Conservation (phyloP, 2,888 invertebrate species). For the Eremobia ochroleuca region DNA sequence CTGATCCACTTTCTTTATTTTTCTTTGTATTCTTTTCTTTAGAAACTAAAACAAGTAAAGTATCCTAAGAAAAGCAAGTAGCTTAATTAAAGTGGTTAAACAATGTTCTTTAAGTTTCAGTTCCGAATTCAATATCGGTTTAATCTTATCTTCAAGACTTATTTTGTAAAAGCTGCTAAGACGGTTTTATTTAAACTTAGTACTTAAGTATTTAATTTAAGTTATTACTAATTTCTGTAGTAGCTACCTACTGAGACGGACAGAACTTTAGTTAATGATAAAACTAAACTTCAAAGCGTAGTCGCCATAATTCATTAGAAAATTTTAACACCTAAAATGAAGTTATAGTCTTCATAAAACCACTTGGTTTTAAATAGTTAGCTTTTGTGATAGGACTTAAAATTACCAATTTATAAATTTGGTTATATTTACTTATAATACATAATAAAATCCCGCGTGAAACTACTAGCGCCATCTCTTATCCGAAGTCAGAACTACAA, state of each 20-base stretch:
- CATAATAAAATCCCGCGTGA: not conserved
- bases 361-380: not conserved
- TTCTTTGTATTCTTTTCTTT: constrained; percentile 37
- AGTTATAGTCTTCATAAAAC: not conserved
- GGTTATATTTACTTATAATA: not conserved
- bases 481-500: constrained; percentile 16
- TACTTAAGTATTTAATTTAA: not conserved
- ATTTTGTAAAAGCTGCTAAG: not conserved
- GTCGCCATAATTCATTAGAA: not conserved
- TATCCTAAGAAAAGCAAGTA: not conserved
- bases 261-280: not conserved
- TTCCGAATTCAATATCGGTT: constrained; percentile 1
- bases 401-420: not conserved
- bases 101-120: not conserved
- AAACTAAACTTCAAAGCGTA: not conserved
- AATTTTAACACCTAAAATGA: not conserved
- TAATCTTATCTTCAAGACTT: constrained; percentile 9
- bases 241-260: not conserved
- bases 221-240: not conserved
- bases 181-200: constrained; percentile 6
- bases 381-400: not conserved
- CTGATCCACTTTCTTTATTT: constrained; percentile 36
- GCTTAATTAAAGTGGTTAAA: constrained; percentile 37
- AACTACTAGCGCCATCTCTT: constrained; percentile 47
- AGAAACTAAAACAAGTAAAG: constrained; percentile 11